phyloP scores from a whole-genome alignment of 2,888 invertebrate species.

The Papilio gigon region DNA sequence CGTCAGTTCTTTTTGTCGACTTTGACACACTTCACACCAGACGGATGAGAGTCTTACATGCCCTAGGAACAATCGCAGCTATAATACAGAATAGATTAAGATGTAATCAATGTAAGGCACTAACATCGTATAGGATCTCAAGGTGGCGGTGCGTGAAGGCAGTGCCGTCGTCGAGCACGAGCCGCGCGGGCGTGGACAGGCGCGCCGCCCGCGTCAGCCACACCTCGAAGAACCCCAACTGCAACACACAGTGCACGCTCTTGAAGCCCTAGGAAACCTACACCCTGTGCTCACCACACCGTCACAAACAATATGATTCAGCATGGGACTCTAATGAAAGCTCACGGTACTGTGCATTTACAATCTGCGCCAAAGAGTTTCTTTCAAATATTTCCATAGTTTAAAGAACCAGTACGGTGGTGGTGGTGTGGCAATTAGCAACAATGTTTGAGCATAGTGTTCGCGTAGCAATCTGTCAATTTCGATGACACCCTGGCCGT shows the following conservation, averaged over 20 bases:
- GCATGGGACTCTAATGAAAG: no score
- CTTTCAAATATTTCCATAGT: background rate
- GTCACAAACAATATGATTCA: background rate
- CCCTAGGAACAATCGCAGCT: no score
- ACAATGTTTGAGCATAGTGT: background rate
- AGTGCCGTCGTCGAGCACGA: slow-evolving; percentile 96
- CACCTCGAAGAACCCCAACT: slow-evolving; percentile 95
- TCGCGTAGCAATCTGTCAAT: background rate
- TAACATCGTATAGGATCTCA: slow-evolving; percentile 91
- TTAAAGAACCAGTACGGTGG: background rate
- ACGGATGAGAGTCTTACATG: no score
- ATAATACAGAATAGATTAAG: no score
- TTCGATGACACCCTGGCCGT: background rate
- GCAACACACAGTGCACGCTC: slow-evolving; percentile 52
- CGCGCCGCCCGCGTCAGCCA: slow-evolving; percentile 95
- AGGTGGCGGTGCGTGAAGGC: slow-evolving; percentile 91
- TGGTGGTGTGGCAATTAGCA: no score
- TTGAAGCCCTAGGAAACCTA: no score
- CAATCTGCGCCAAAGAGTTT: background rate
- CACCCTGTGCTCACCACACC: background rate
- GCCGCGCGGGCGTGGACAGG: slow-evolving; percentile 87
- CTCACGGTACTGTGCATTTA: slow-evolving; percentile 46
- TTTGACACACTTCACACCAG: no score
- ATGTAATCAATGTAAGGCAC: no score
- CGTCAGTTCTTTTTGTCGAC: no score